Conservation (phyloP, 2,888 invertebrate genomes). For the Spodoptera exigua region DNA sequence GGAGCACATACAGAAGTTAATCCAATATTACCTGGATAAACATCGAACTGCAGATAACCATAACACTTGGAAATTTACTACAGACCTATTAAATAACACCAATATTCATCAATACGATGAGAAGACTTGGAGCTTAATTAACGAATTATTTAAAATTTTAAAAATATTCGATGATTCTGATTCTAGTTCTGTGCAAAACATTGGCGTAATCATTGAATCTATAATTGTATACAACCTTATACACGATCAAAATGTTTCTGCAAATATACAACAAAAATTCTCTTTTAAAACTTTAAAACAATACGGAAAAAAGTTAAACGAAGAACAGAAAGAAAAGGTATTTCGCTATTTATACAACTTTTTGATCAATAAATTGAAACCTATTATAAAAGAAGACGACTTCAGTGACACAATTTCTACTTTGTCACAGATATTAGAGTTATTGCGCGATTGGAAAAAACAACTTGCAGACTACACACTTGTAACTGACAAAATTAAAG, state of each 20-base stretch:
- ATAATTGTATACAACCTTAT: slow-evolving; percentile 69
- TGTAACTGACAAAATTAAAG: slow-evolving; percentile 68
- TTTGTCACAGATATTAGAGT: slow-evolving; percentile 55
- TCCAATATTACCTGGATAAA: slow-evolving; percentile 68
- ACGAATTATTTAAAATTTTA: slow-evolving; percentile 68
- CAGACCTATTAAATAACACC: slow-evolving; percentile 60
- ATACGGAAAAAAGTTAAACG: slow-evolving; percentile 61
- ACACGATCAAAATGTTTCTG: slow-evolving; percentile 63
- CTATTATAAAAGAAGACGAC: slow-evolving; percentile 57
- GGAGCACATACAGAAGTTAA: slow-evolving; percentile 62
- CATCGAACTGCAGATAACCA: slow-evolving; percentile 66
- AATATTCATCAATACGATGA: slow-evolving; percentile 65
- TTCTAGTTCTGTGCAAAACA: not conserved
- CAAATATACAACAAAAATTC: slow-evolving; percentile 66
- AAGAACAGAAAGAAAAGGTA: slow-evolving; percentile 65
- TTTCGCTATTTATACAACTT: slow-evolving; percentile 70
- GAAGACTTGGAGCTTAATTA: slow-evolving; percentile 71
- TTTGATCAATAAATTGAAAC: slow-evolving; percentile 54
- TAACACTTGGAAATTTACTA: slow-evolving; percentile 65
- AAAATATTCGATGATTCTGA: slow-evolving; percentile 66
- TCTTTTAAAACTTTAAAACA: slow-evolving; percentile 61
- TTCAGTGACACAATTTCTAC: slow-evolving; percentile 49
- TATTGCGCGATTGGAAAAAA: slow-evolving; percentile 73
- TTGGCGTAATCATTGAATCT: slow-evolving; percentile 46
- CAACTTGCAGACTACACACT: slow-evolving; percentile 66